Conservation (phyloP, 2,888 invertebrate genomes). For the Beris chalybata region DNA sequence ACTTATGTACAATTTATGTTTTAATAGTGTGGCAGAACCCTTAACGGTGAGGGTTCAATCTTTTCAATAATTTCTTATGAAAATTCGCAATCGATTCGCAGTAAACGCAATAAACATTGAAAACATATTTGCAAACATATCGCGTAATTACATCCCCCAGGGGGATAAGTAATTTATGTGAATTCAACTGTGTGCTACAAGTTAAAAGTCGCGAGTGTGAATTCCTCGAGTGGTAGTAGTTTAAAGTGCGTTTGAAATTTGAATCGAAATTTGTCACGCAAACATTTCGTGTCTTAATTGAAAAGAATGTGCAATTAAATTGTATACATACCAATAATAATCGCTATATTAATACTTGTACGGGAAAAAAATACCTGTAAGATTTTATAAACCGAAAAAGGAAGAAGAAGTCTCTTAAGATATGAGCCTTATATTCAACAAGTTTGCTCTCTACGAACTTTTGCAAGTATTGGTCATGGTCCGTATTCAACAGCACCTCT, state of each 20-base stretch:
- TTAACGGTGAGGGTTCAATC: too few relatives aligned
- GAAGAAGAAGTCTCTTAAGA: background rate
- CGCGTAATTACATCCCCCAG: too few relatives aligned
- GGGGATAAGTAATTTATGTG: background rate
- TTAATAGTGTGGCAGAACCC: too few relatives aligned
- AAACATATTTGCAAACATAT: too few relatives aligned
- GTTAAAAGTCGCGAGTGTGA: constrained; percentile 11
- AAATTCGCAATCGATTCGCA: too few relatives aligned
- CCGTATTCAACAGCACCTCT: too few relatives aligned
- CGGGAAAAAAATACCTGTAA: background rate
- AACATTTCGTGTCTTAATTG: background rate
- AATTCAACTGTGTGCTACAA: constrained; percentile 17
- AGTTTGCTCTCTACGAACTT: background rate
- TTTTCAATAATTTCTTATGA: too few relatives aligned
- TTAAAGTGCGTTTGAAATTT: background rate
- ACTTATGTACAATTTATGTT: too few relatives aligned
- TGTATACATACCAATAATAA: background rate
- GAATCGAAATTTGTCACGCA: too few relatives aligned
- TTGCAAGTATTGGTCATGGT: too few relatives aligned
- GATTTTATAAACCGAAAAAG: background rate
- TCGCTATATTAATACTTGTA: background rate
- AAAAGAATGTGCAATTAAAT: background rate
- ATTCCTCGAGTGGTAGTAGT: background rate
- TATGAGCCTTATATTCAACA: background rate
- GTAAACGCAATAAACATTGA: too few relatives aligned